Base-by-base conservation (phyloP, 92 coral and sea anemone species). In the Zoanthus solanderi region DNA sequence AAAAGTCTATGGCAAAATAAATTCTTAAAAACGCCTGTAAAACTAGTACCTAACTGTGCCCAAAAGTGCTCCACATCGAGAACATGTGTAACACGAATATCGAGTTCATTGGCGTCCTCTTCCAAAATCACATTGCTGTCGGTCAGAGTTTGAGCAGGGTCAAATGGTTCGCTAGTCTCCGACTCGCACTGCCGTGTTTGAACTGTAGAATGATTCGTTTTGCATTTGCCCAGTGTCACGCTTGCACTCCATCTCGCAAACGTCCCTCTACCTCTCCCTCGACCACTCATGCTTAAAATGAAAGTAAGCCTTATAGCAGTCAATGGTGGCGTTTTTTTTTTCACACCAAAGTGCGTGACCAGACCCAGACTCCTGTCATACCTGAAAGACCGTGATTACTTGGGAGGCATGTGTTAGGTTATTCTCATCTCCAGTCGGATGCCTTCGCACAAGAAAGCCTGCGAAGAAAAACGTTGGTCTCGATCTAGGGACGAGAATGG, bases 1-100 rank as follows among this genome's bases (percentile, higher is more conserved):
- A 54, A 15, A 2, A 53, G 1, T 53, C 7, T 54, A 54, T 6
- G 60, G 60, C 12, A 15, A 54, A 7, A 2, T 54, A 10, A 54
- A 53, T 53, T 53, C 6, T 53, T 14, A 54, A 54, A 1, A 6
- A 0, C 12, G 13, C 16, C 16, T 54, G 3, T 54, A 9, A 11
- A 54, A 7, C 9, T 16, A 90, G 86, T 89, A 95, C 98, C 98
- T 42, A 93, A 67, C 83, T 93, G 98, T 18, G 98, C 98, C 98
- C 98, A 95, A 81, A 95, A 93, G 72, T 95, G 96, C 69, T 93
- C 95, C 84, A 95, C 96, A 65, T 95, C 98, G 54, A 95, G 91
- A 16, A 95, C 89, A 78, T 92, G 88, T 17, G 96, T 95, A 30
- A 95, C 92, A 63, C 94, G 85, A 32, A 91, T 87, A 18, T 78